Conservation (phyloP, 2,888 invertebrate species). For the Tuta absoluta region DNA sequence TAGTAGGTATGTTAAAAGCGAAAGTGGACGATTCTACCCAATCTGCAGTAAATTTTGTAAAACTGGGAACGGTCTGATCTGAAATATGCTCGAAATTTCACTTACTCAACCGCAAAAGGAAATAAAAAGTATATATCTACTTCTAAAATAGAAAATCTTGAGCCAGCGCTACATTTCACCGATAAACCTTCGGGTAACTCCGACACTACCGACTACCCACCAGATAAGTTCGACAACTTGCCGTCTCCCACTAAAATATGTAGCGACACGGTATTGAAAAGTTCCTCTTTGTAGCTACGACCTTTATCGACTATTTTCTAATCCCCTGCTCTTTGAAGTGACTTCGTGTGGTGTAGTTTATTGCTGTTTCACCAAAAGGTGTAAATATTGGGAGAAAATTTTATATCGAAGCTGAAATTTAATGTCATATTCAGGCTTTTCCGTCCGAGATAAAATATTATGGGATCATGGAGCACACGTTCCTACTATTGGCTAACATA, state of each 20-base stretch:
- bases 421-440: neutral
- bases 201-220: constrained; percentile 44
- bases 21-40: neutral
- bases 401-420: neutral
- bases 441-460: neutral
- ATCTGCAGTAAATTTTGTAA: neutral
- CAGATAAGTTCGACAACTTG: constrained; percentile 73
- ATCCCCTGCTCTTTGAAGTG: constrained; percentile 34
- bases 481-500: no score
- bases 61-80: neutral
- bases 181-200: constrained; percentile 16
- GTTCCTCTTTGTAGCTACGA: constrained; percentile 57
- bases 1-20: neutral
- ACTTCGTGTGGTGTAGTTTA: constrained; percentile 29
- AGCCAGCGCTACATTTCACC: constrained; percentile 13
- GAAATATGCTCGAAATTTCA: neutral
- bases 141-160: constrained; percentile 18
- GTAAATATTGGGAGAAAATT: neutral
- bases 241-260: constrained; percentile 74
- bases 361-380: neutral
- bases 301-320: constrained; percentile 52
- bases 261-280: constrained; percentile 77
- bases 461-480: no score
- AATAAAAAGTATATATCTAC: constrained; percentile 13
- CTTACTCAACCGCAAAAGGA: neutral